Evolutionary conservation across 1,140 invertebrate species (phyloP), one percentile per base, ranked within the genome.

Genomic region (Rhopalosiphum padi): DNA sequence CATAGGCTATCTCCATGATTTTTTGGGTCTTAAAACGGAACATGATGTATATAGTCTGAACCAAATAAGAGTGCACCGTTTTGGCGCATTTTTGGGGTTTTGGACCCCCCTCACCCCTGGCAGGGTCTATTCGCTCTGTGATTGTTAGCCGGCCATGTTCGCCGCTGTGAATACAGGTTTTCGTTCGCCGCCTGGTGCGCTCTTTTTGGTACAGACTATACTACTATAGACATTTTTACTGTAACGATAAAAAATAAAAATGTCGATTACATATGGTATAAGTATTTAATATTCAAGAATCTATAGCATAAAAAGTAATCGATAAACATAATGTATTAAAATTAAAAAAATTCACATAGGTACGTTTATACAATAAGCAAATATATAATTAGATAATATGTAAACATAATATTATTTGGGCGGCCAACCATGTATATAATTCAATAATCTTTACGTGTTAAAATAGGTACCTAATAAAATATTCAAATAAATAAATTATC

Each of bases 241-340:
- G 4, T 77, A 77, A 1, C 30, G 60, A 77, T 77, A 18, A n/a
- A 68, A n/a, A n/a, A 68, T n/a, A n/a, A 77, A 0, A 68, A n/a
- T 30, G 4, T 77, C 30, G 30, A 18, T 18, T 77, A 77, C 6
- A n/a, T 15, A 68, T n/a, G 5, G 11, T 68, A n/a, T 60, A 60
- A 3, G 55, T 60, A n/a, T 77, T n/a, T 77, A 77, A n/a, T 77
- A 77, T 77, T 77, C 18, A 77, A n/a, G 60, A 68, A 77, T 77
- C 30, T 15, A n/a, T 35, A 77, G 11, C 60, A 15, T 77, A 77
- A 77, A 68, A 77, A n/a, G 30, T 77, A 68, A 68, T n/a, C 15
- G 30, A 55, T 55, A 53, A 90, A 90, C 23, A 90, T 55, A 90
- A 90, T 90, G 55, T 7, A 90, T 55, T 90, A 55, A 90, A 90